Conservation (phyloP, 2,888 invertebrate genomes). For the Troides oblongomaculatus region DNA sequence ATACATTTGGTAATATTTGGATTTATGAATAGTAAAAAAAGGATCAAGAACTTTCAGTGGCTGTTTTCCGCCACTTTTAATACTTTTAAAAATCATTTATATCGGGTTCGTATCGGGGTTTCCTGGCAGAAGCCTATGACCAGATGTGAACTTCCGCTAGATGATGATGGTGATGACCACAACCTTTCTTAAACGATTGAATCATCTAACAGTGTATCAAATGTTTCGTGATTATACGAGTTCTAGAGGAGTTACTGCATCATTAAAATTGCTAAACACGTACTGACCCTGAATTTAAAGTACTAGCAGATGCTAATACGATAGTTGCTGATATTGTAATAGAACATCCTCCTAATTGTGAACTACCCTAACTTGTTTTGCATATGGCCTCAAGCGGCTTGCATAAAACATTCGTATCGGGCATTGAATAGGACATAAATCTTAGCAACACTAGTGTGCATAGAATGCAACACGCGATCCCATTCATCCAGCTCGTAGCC, state of each 20-base stretch:
- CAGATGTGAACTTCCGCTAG: not conserved
- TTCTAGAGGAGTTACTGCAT: not conserved
- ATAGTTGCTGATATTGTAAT: not conserved
- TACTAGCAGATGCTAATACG: not conserved
- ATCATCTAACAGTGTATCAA: not conserved
- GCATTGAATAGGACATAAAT: slow-evolving; percentile 14
- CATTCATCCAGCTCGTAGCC: slow-evolving; percentile 13
- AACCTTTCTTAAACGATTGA: not conserved
- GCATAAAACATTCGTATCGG: slow-evolving; percentile 17
- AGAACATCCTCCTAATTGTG: slow-evolving; percentile 20
- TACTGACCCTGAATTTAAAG: not conserved
- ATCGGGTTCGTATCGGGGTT: too few species aligned
- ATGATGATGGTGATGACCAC: not conserved
- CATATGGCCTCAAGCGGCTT: slow-evolving; percentile 21
- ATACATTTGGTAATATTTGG: not conserved
- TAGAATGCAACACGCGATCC: slow-evolving; percentile 16
- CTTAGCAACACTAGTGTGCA: slow-evolving; percentile 1
- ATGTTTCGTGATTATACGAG: not conserved
- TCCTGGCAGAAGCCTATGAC: too few species aligned
- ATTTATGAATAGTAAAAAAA: too few species aligned
- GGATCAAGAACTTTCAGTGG: too few species aligned
- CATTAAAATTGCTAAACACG: not conserved
- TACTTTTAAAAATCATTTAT: too few species aligned
- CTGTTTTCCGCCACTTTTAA: too few species aligned
- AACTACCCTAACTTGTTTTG: slow-evolving; percentile 16